Evolutionary conservation across 2,113 vertebrate species (phyloP), one percentile per base, ranked within the genome.

Genomic region (Melanerpes formicivorus): DNA sequence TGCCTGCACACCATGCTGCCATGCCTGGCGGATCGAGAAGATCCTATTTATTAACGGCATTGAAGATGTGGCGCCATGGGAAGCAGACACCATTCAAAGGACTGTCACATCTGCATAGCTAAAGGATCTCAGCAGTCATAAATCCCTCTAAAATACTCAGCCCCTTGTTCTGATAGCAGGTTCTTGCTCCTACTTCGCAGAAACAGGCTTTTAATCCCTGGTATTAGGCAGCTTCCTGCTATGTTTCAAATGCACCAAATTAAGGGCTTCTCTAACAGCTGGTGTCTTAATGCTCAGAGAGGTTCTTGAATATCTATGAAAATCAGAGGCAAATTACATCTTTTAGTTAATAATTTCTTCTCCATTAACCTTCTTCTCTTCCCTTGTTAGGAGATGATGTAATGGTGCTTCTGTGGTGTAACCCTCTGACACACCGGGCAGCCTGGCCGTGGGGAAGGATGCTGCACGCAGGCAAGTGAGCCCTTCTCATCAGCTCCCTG

Each of bases 311-410:
- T 93, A 71, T 84, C 89, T 93, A 82, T 87, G 95, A 93, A 97
- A 97, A 96, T 95, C 86, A 94, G 90, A 95, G 91, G 92, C 87
- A 95, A 96, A 97, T 94, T 94, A 84, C 84, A 96, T 94, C 91
- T 97, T 96, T 96, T 92, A 96, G 90, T 92, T 95, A 97, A 95
- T 93, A 95, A 96, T 95, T 93, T 96, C 92, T 93, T 93, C 92
- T 95, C 93, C 79, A 95, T 90, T 93, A 95, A 93, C 91, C 93
- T 94, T 80, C 77, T 95, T 92, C 87, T 80, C 74, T 92, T 65
- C 32, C 82, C 89, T 97, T 89, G 77, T 96, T 93, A 93, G 34
- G 80, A 74, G 88, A 93, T 95, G 96, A 96, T 95, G 95, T 81
- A 96, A 96, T 92, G 91, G 84, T 58, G 70, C 67, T 93, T 73